Evolutionary conservation across 1,140 invertebrate species (phyloP).

Genomic region (Luehdorfia chinensis): DNA sequence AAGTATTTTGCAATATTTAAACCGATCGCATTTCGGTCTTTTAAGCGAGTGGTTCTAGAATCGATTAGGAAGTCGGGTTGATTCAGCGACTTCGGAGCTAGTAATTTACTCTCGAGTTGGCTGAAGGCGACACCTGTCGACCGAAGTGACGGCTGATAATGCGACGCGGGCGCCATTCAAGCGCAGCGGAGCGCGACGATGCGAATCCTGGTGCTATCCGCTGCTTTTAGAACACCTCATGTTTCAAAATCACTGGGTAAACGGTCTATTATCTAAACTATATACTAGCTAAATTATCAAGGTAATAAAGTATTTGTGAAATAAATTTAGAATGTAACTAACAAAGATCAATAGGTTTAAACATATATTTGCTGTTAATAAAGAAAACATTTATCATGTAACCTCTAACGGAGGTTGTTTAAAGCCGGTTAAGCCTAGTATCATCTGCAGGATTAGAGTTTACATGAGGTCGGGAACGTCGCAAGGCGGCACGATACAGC

Average conservation of each 20-base stretch:
- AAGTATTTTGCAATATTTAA: constrained; percentile 34
- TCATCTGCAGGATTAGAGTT: constrained; percentile 72
- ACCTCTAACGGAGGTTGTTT: constrained; percentile 54
- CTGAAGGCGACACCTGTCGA: constrained; percentile 75
- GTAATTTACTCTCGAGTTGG: constrained; percentile 76
- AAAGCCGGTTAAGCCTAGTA: constrained; percentile 67
- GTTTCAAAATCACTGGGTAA: constrained; percentile 15
- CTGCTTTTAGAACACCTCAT: constrained; percentile 16
- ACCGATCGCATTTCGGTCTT: constrained; percentile 43
- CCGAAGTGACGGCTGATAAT: constrained; percentile 73
- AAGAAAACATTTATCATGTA: constrained; percentile 51
- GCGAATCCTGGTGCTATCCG: constrained; percentile 37
- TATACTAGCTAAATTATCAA: too few relatives aligned
- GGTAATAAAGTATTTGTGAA: too few relatives aligned
- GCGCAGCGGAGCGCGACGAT: constrained; percentile 57
- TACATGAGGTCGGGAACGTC: constrained; percentile 59
- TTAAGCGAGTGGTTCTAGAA: constrained; percentile 63
- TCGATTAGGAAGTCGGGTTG: constrained; percentile 70
- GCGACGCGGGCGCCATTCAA: constrained; percentile 68
- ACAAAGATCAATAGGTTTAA: too few relatives aligned
- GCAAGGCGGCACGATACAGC: constrained; percentile 51
- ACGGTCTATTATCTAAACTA: too few relatives aligned
- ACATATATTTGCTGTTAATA: too few relatives aligned
- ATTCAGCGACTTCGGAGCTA: constrained; percentile 73
- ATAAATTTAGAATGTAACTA: too few relatives aligned